Base-by-base conservation (phyloP, 2,888 invertebrate genomes). In the Biston stratarius region DNA sequence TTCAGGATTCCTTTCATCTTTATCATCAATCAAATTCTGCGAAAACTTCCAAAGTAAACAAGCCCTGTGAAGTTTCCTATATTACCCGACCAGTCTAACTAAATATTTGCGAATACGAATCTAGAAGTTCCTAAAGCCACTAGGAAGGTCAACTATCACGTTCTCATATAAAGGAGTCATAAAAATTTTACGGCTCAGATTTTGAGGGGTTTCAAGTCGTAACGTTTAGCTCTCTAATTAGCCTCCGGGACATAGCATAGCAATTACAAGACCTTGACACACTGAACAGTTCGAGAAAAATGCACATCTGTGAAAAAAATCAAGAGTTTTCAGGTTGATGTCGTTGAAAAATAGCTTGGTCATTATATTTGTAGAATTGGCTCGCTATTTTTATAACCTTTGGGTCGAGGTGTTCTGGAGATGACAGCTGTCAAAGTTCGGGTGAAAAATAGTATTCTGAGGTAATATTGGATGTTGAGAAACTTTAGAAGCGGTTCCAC, bases 191-290 rank as follows among this genome's bases (percentile, higher is more conserved):
- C 64, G 61, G 55, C 55, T 47, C 48, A 53, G 36, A 69, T 66
- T 74, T 71, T 57, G 66, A 69, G 67, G 59, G 70, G 0, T 74
- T 71, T 73, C 14, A 51, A 56, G 61, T 63, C 61, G 70, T 69
- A 70, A 67, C 67, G 69, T 69, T 71, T 74, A 67, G 66, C 61
- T 74, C 70, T 74, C 70, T 73, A 74, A 71, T 75, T 75, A 73
- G 65, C 68, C 68, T 70, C 62, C 63, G 61, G 58, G 65, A 68
- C 59, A 71, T 72, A 72, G 68, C 62, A 71, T 72, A 73, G 68
- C 69, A 77, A 75, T 79, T 78, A 73, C 69, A 60, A 66, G 56
- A 78, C 90, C 91, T 87, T 91, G 90, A 89, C 91, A 90, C 69
- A 84, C 75, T 83, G 86, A 72, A 63, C 63, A 64, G 66, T 73